These are phyloP conservation scores for Melanchra persicariae DNA, from an alignment of 2,888 invertebrate genomes.

Conservation along the genomic window DNA sequence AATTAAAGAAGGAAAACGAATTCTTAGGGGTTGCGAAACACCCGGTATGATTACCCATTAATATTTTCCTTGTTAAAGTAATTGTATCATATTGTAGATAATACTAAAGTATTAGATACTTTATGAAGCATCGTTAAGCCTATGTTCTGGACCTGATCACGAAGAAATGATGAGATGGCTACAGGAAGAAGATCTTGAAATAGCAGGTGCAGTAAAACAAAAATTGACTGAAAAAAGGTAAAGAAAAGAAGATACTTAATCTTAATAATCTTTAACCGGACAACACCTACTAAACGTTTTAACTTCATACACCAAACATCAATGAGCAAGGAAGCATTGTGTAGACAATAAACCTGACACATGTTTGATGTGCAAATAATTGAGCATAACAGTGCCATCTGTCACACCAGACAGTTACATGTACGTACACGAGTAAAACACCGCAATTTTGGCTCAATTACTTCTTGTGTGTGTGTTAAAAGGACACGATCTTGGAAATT, in stretches of 20 bases:
- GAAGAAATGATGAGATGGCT: no score
- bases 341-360: slow-evolving; percentile 21
- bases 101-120: no score
- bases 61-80: neutral
- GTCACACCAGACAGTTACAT: slow-evolving; percentile 33
- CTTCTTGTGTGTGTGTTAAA: neutral
- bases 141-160: no score
- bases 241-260: no score
- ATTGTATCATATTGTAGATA: no score
- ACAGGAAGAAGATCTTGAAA: neutral
- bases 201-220: neutral
- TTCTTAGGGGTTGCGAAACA: neutral
- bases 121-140: no score
- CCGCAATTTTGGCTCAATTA: slow-evolving; percentile 21
- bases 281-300: neutral
- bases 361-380: slow-evolving; percentile 52
- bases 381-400: slow-evolving; percentile 44
- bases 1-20: slow-evolving; percentile 14
- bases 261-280: neutral
- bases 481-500: neutral
- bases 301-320: slow-evolving; percentile 19
- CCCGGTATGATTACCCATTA: neutral
- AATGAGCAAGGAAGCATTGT: slow-evolving; percentile 41
- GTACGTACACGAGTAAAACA: slow-evolving; percentile 12
- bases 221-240: no score